Evolutionary conservation across 2,113 vertebrate genomes (phyloP), one percentile per base, ranked within the genome.

Genomic region (Natator depressus): DNA sequence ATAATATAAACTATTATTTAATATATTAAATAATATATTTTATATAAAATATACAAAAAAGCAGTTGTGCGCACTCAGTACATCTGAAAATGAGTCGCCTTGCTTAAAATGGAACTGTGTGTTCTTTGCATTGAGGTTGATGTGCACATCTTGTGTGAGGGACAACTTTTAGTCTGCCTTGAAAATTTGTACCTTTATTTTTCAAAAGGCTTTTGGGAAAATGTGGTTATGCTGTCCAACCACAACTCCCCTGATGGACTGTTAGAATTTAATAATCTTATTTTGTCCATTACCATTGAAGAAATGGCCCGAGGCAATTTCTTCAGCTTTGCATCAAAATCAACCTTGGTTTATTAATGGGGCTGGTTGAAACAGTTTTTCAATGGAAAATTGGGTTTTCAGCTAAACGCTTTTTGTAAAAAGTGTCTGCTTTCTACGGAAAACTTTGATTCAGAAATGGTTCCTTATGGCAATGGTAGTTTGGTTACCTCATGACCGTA

Each of bases 241-340:
- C 22, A 14, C 2, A 25, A 54, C 53, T 54, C 5, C 83, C n/a
- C 12, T 85, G 86, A 95, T 76, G 13, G 10, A 2, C 80, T 93
- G 83, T n/a, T 91, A 78, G 89, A 93, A 94, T 13, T 22, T 76
- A 51, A 59, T 76, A 90, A 79, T 22, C 47, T 92, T 19, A 38
- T 96, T 96, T 94, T 69, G 80, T 82, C 90, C 84, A 38, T 46
- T 82, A 75, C 69, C 38, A 88, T 38, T 80, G n/a, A 85, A 27
- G 90, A 93, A 91, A 8, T 86, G 29, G 79, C 9, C 9, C 42
- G 93, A 88, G 69, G 49, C 55, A 80, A 82, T 82, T n/a, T 38
- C 25, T 86, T 95, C 59, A 47, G 10, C 69, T 93, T 96, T 95
- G 76, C 91, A 59, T 95, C 89, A n/a, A 1, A 80, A 19, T 5